These are phyloP conservation scores for Chionoecetes opilio DNA, from an alignment of 1,140 invertebrate genomes.

Conservation along the genomic window DNA sequence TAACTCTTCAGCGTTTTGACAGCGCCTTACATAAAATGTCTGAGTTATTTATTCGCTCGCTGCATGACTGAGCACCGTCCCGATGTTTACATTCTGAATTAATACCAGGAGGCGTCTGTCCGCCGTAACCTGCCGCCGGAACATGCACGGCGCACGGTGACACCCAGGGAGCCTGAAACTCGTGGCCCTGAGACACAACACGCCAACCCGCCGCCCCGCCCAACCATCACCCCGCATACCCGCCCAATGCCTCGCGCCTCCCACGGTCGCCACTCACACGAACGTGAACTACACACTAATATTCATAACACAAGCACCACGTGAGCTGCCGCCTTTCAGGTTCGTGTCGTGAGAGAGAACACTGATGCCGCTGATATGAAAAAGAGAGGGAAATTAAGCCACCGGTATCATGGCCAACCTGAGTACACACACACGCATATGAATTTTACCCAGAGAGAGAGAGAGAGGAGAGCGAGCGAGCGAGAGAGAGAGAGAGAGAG, in stretches of 20 bases:
- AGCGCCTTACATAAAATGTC: conserved; percentile 64
- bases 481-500: not conserved
- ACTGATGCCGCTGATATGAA: not conserved
- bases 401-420: not conserved
- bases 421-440: conserved; percentile 17
- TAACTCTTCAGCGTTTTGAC: conserved; percentile 70
- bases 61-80: conserved; percentile 33
- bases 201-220: not conserved
- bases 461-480: not conserved
- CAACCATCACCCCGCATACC: not conserved
- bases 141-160: conserved; percentile 12
- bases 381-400: not conserved
- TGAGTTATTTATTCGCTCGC: conserved; percentile 60
- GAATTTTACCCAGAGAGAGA: not conserved
- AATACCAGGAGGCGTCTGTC: conserved; percentile 36
- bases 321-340: not conserved
- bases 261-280: not conserved
- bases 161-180: conserved; percentile 5
- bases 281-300: not conserved
- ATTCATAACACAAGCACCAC: not conserved
- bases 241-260: not conserved
- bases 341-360: not conserved
- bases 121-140: not conserved
- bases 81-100: conserved; percentile 50
- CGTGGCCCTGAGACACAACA: not conserved